Conservation (phyloP, 53 echinoderm and acorn worm species). For the Luidia sarsii region DNA sequence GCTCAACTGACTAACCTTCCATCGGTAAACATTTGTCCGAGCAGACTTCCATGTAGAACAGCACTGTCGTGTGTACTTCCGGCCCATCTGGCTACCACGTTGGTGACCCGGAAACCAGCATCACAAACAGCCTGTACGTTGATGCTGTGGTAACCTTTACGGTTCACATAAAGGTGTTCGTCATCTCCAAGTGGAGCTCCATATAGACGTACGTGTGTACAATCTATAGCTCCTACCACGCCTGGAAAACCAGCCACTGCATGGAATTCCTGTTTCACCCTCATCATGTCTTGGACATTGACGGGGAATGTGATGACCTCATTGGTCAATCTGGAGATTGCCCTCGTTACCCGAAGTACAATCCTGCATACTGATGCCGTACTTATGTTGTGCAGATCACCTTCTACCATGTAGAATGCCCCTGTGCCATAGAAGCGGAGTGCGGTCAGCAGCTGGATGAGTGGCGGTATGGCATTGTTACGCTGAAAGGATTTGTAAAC, state of each 20-base stretch:
- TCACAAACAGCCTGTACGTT: conserved; percentile 40
- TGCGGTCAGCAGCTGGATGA: background rate
- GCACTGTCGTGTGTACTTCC: conserved; percentile 33
- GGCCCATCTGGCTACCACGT: conserved; percentile 27
- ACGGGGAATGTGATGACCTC: background rate
- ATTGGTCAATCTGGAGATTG: background rate
- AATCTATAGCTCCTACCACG: background rate
- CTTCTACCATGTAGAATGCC: background rate
- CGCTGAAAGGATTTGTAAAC: background rate
- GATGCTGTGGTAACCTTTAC: conserved; percentile 18
- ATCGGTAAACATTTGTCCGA: background rate
- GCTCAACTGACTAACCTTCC: background rate
- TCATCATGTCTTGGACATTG: background rate
- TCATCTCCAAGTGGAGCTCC: conserved; percentile 1
- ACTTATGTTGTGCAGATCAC: background rate
- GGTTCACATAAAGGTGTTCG: conserved; percentile 6
- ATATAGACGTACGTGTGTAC: background rate
- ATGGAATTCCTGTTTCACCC: background rate
- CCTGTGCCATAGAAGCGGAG: background rate
- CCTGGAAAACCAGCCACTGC: conserved; percentile 15
- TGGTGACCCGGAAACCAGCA: background rate
- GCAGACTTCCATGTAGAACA: background rate
- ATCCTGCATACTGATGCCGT: background rate
- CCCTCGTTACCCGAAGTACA: background rate
- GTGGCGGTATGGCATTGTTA: background rate